Conservation (phyloP, 1,140 invertebrate species). For the Odontomachus brunneus region DNA sequence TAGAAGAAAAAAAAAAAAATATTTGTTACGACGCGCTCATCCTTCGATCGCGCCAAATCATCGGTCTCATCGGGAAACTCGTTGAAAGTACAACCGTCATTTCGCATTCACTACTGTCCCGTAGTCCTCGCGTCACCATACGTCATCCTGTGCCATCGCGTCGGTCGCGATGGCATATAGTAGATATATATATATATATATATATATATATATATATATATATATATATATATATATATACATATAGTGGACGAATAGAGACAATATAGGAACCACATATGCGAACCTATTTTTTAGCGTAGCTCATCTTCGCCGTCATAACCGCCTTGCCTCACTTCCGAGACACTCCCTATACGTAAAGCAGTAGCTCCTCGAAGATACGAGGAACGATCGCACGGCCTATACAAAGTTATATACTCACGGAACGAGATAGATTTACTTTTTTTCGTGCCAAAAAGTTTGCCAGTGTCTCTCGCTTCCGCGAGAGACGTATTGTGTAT, state of each 20-base stretch:
- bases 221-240: too few species aligned
- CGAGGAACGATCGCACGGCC: slow-evolving; percentile 49
- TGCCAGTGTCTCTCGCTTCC: neutral
- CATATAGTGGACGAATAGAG: slow-evolving; percentile 10
- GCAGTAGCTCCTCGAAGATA: slow-evolving; percentile 27
- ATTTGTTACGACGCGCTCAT: slow-evolving; percentile 34
- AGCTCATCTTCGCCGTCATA: slow-evolving; percentile 11
- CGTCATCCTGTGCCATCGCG: slow-evolving; percentile 13
- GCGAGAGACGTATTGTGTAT: neutral
- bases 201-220: too few species aligned
- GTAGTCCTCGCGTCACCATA: slow-evolving; percentile 16
- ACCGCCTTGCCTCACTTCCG: slow-evolving; percentile 21
- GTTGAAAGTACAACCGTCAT: slow-evolving; percentile 57
- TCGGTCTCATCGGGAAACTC: slow-evolving; percentile 17
- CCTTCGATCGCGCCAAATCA: slow-evolving; percentile 8
- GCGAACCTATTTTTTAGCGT: slow-evolving; percentile 46
- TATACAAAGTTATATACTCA: slow-evolving; percentile 24
- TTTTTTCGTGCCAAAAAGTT: slow-evolving; percentile 52
- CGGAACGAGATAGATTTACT: slow-evolving; percentile 44
- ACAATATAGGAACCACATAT: slow-evolving; percentile 27
- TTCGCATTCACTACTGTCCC: neutral
- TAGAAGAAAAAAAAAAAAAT: slow-evolving; percentile 6
- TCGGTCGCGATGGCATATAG: neutral
- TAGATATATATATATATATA: too few species aligned
- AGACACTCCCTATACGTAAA: slow-evolving; percentile 12